These are phyloP conservation scores for Scalopus aquaticus DNA, from an alignment of 2,113 vertebrate species.

Conservation along the genomic window DNA sequence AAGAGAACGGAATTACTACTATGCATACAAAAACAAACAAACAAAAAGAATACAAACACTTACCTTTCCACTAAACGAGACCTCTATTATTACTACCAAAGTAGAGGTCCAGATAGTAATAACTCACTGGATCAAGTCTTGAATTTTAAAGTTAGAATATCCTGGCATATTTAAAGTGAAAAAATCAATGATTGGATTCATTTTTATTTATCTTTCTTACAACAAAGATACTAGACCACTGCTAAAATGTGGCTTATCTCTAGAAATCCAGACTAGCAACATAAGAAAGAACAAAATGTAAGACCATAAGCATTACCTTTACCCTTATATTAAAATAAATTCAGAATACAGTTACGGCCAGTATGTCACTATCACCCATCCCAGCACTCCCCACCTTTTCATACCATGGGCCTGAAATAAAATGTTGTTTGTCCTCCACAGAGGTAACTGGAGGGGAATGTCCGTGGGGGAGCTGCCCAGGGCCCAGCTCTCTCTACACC, in stretches of 20 bases:
- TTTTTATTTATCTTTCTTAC: neutral
- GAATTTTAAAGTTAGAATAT: neutral
- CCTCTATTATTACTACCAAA: neutral
- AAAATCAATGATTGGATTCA: neutral
- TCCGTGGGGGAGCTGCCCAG: neutral
- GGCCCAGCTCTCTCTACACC: neutral
- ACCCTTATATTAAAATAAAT: conserved; percentile 10
- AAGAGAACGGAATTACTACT: neutral
- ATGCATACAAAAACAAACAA: neutral
- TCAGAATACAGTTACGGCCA: neutral
- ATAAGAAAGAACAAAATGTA: neutral
- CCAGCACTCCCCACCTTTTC: neutral
- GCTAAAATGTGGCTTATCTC: conserved; percentile 28
- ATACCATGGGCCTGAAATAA: neutral
- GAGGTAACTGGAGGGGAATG: neutral
- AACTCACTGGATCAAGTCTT: neutral
- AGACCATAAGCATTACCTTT: neutral
- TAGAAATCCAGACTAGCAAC: neutral
- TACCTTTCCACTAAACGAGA: neutral
- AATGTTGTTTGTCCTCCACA: accelerated
- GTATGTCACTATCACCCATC: neutral
- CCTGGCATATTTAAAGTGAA: neutral
- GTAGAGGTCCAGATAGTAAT: neutral
- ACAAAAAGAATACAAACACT: neutral
- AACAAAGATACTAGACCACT: neutral